Conservation (phyloP, 2,797 vertebrate genomes). For the Semaprochilodus insignis region DNA sequence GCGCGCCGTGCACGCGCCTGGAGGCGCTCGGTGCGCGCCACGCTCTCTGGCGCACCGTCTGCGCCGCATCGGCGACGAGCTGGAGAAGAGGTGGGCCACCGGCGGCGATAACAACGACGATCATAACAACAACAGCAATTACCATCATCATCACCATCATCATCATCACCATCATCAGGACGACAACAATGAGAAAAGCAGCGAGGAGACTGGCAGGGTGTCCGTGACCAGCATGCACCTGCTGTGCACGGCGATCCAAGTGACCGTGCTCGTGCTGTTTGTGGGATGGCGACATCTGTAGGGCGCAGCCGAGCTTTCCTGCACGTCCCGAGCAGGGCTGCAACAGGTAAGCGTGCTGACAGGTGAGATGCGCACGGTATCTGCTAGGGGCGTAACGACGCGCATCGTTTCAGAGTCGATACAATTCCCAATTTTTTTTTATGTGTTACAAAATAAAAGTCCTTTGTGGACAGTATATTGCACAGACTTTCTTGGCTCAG, state of each 20-base stretch:
- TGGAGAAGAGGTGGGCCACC: conserved; percentile 80
- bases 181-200: neutral
- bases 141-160: conserved; percentile 10
- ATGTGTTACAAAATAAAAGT: neutral
- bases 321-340: conserved; percentile 55
- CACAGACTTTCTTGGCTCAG: no score
- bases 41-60: conserved; percentile 86
- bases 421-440: neutral
- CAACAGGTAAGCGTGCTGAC: conserved; percentile 75
- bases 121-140: neutral
- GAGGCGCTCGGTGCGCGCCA: conserved; percentile 76
- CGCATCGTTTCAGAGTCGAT: neutral
- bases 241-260: conserved; percentile 81
- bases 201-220: conserved; percentile 34
- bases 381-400: neutral
- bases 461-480: no score
- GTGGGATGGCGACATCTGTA: conserved; percentile 89
- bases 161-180: no score
- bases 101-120: neutral
- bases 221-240: conserved; percentile 65
- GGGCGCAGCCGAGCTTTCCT: conserved; percentile 42
- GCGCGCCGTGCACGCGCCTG: conserved; percentile 81
- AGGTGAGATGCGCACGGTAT: neutral
- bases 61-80: conserved; percentile 90
- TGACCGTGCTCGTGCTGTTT: conserved; percentile 86